A percentile compares a stretch with the other conserved stretches of the same genome.
Conservation (phyloP, 2,888 invertebrate species). For the Omphaloscelis lunosa region DNA sequence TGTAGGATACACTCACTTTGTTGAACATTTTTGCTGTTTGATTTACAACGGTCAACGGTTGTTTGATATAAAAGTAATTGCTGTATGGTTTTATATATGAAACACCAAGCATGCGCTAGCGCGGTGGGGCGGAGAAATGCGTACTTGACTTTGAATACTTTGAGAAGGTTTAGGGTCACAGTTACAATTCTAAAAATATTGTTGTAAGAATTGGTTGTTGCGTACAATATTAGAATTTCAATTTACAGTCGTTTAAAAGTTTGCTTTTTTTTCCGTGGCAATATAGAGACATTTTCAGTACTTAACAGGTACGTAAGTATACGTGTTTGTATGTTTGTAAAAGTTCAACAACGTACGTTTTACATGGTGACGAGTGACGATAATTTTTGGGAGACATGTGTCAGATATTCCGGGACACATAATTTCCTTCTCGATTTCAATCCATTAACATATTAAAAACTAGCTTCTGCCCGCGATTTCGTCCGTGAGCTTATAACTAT, state of each 20-base stretch:
- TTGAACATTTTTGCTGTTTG: constrained; percentile 80
- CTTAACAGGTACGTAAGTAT: neutral
- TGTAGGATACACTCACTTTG: constrained; percentile 74
- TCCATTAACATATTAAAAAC: neutral
- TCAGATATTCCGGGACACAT: neutral
- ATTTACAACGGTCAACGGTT: constrained; percentile 72
- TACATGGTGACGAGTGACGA: neutral
- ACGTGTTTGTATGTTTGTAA: neutral
- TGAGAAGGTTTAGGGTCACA: constrained; percentile 30
- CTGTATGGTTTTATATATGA: constrained; percentile 69
- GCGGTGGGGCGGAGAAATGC: constrained; percentile 67
- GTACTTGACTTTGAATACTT: constrained; percentile 44
- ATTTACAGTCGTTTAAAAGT: neutral
- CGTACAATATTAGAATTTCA: neutral
- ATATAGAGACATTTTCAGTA: neutral
- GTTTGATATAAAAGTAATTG: constrained; percentile 75
- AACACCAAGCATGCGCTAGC: constrained; percentile 5
- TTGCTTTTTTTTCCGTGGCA: neutral
- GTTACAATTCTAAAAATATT: constrained; percentile 5
- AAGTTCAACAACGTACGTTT: neutral
- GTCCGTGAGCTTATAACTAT: no score
- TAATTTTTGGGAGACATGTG: neutral
- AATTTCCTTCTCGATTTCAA: neutral
- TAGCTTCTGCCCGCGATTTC: no score
- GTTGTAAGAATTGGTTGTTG: neutral